Base-by-base conservation (phyloP, 2,113 vertebrate genomes). In the Lagopus leucura region DNA sequence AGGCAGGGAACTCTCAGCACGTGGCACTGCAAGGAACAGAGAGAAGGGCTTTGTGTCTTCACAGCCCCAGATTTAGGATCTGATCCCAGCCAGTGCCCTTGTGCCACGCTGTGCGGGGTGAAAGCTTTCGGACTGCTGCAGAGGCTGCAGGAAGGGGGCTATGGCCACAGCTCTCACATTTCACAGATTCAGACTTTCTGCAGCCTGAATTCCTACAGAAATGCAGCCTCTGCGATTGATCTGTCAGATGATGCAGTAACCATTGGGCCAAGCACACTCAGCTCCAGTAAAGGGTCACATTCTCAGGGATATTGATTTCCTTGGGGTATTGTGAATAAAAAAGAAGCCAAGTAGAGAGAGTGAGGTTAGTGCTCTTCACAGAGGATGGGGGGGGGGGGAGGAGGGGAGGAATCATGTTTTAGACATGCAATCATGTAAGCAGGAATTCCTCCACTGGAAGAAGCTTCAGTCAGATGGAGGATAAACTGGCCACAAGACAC, bases 231-330 rank as follows among this genome's bases (percentile, higher is more conserved):
- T 83, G 65, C 60, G 70, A 83, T 81, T 0, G 5, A 94, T 86
- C 92, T 32, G 45, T 70, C 78, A 95, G 64, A n/a, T 0, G 1
- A 95, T 90, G 67, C 85, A 58, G 40, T 32, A 87, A 82, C 45
- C 89, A 76, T 43, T 2, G 6, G 14, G 82, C 36, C 58, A 27
- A 6, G 85, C 58, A 69, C 82, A 82, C 40, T 32, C 89, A 75
- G 1, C 63, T 43, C 32, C 11, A 45, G n/a, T 13, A 50, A 60
- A 60, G 66, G 66, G 54, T 28, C n/a, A 28, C 3, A 4, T 61
- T 94, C 88, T 20, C 93, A 95, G 88, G 65, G 52, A 64, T 91
- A 95, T 91, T 82, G 67, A 1, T 79, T 96, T 86, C 10, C 90
- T 64, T 50, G 64, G 60, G 27, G 63, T 66, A 58, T 45, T 48